Evolutionary conservation across 2,797 vertebrate species (phyloP).

Genomic region (Acomys russatus): DNA sequence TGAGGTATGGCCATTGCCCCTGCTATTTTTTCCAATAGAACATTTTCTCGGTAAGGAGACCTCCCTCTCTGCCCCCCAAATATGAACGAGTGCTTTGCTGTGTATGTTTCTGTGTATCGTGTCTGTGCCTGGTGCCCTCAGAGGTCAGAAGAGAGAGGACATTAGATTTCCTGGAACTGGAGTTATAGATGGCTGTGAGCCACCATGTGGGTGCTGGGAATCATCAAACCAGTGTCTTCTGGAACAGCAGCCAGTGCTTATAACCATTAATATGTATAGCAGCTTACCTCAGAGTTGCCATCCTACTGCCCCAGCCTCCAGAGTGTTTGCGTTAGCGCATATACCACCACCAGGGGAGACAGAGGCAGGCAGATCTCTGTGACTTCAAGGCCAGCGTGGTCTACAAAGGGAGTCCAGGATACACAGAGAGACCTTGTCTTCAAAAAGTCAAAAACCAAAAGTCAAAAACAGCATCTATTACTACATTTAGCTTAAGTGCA

Average conservation of each 20-base stretch:
- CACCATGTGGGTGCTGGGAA: neutral
- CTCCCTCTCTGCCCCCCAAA: neutral
- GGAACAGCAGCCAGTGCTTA: neutral
- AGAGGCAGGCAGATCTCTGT: too few species aligned
- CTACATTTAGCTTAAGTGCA: too few species aligned
- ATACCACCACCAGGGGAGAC: too few species aligned
- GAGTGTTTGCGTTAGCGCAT: neutral
- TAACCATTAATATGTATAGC: neutral
- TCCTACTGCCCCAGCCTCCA: neutral
- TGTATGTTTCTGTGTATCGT: neutral
- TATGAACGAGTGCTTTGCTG: neutral
- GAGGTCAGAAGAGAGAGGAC: neutral
- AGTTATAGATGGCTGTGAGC: neutral
- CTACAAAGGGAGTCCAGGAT: too few species aligned
- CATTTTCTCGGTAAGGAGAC: neutral
- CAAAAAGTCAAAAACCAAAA: too few species aligned
- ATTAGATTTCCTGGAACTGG: neutral
- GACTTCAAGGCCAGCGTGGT: too few species aligned
- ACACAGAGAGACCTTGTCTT: too few species aligned
- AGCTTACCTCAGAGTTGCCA: too few species aligned
- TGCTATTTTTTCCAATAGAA: neutral
- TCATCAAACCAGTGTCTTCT: neutral
- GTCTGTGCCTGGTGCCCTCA: neutral
- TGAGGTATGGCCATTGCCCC: neutral
- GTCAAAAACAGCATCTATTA: neutral